Evolutionary conservation across 2,113 vertebrate species (phyloP), one percentile per base, ranked within the genome.

Genomic region (Peromyscus maniculatus): DNA sequence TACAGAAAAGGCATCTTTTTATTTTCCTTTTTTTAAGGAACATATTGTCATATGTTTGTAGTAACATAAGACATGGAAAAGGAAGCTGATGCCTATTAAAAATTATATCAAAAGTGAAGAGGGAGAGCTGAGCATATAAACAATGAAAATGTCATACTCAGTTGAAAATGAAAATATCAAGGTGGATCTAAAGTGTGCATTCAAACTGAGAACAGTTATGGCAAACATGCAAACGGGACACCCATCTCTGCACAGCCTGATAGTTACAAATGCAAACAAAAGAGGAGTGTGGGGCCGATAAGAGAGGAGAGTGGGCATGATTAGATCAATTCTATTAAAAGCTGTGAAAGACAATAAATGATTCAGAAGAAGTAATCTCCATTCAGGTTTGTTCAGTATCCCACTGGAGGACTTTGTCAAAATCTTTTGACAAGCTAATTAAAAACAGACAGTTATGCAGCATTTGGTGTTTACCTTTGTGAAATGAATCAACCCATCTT

Each of bases 341-440:
- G 78, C 97, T 97, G 77, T 95, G 97, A 97, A 98, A 98, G 94
- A 97, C 96, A 98, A 97, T 98, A 98, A 98, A 98, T 98, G 96
- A 98, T 98, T 98, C 96, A 98, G 92, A 64, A 97, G 74, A 98
- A 72, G 93, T 98, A 98, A 98, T 98, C 97, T 98, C 79, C 95
- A 95, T 96, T 97, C 89, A 96, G 89, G 94, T 99, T 98, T 99
- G 95, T 91, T 98, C 95, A 98, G 96, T 97, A 98, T 99, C 96
- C 97, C 98, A 98, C 98, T 97, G 90, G 98, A 98, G 98, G 95
- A 97, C 96, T 98, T 98, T 98, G 98, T 99, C 98, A 98, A 98
- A 99, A 98, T 95, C 97, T 98, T 99, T 98, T 99, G 98, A 99
- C 98, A 98, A 98, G 98, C 91, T 99, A 99, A 99, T 99, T 99